Percentiles rank a stretch among this genome's conserved stretches.
phyloP scores from a whole-genome alignment of 2,888 invertebrate genomes.

The Andrena flavipes region DNA sequence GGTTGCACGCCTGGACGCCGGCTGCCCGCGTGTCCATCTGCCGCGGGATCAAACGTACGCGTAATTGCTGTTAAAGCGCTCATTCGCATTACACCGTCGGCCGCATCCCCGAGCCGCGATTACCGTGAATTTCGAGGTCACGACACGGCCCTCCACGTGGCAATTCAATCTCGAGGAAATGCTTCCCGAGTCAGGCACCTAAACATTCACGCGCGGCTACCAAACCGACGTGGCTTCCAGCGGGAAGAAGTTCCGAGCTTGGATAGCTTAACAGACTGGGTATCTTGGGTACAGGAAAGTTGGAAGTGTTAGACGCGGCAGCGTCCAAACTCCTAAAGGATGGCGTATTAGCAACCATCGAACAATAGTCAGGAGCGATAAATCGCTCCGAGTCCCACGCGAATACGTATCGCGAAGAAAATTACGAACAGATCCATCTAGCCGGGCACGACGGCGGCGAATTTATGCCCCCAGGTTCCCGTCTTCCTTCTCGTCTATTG shows the following conservation, averaged over 20 bases:
- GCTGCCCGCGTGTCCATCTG: constrained; percentile 54
- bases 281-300: background rate
- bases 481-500: background rate
- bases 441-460: constrained; percentile 22
- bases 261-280: background rate
- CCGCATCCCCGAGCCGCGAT: constrained; percentile 45
- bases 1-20: background rate
- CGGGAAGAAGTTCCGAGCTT: background rate
- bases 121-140: constrained; percentile 50
- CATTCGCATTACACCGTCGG: constrained; percentile 51
- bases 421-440: constrained; percentile 54
- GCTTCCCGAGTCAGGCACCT: background rate
- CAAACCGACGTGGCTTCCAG: background rate
- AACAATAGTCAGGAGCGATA: constrained; percentile 41
- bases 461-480: constrained; percentile 45
- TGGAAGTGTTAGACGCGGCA: background rate
- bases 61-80: constrained; percentile 63
- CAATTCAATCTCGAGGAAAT: constrained; percentile 33
- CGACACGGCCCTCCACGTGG: constrained; percentile 21
- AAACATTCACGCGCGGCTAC: background rate
- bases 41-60: constrained; percentile 51
- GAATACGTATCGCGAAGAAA: constrained; percentile 47
- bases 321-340: background rate
- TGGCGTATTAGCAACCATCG: constrained; percentile 2
- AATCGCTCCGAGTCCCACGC: constrained; percentile 12